These are phyloP conservation scores for Trichonephila clavata DNA, from an alignment of 1,140 invertebrate species.

Conservation along the genomic window DNA sequence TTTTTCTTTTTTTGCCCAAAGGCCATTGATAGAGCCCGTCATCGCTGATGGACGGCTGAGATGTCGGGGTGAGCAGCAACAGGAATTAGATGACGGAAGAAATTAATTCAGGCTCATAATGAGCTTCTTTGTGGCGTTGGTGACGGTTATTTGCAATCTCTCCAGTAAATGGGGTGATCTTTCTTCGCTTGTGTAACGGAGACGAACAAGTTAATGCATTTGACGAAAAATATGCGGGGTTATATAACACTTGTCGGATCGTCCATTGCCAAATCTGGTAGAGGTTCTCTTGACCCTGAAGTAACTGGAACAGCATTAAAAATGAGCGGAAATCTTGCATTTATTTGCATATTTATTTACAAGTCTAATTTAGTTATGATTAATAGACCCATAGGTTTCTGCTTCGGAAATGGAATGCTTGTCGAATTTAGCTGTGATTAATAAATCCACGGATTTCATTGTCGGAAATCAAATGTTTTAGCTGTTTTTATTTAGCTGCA, in stretches of 20 bases:
- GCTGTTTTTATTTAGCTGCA: too few species aligned
- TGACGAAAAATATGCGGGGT: too few species aligned
- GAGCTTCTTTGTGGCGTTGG: not conserved
- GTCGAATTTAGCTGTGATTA: too few species aligned
- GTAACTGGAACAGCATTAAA: not conserved
- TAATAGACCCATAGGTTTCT: too few species aligned
- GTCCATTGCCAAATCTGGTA: not conserved
- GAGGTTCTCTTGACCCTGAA: not conserved
- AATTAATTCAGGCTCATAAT: slow-evolving; percentile 15
- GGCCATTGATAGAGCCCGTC: not conserved
- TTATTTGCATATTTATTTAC: too few species aligned
- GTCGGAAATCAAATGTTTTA: too few species aligned
- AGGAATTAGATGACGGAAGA: slow-evolving; percentile 30
- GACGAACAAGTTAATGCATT: too few species aligned
- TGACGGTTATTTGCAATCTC: slow-evolving; percentile 17
- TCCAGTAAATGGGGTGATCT: not conserved
- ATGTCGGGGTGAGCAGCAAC: slow-evolving; percentile 14
- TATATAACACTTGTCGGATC: too few species aligned
- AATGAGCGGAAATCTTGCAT: too few species aligned
- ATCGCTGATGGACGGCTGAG: not conserved
- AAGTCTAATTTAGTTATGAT: too few species aligned
- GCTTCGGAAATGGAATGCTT: too few species aligned
- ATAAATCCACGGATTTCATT: too few species aligned
- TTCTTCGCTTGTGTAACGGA: not conserved
- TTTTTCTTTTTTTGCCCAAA: not conserved